Evolutionary conservation across 2,797 vertebrate species (phyloP), one percentile per base, ranked within the genome.

Genomic region (Aplochiton taeniatus): DNA sequence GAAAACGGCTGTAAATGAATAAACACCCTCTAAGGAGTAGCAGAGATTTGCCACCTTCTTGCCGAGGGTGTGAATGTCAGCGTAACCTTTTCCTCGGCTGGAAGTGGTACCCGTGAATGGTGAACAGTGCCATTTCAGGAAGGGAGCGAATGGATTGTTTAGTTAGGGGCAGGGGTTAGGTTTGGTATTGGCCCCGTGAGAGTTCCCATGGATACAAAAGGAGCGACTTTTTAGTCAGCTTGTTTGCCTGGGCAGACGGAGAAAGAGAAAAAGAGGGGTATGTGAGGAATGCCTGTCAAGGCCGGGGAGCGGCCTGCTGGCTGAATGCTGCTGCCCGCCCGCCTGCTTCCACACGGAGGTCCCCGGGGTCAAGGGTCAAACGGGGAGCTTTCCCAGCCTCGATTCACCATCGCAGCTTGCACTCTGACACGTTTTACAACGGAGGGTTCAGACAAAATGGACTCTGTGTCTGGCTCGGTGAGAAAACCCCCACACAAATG

Each of bases 31-130:
- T 45, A 16, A 63, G 58, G 20, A 62, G 62, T 11, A 71, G 71
- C 19, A 0, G 44, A 46, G 57, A 69, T 50, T 74, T 83, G 58
- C 72, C 63, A 16, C 78, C 73, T 82, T 84, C 76, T 76, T 65
- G 60, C 75, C 74, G 70, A 73, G 66, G 76, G 75, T 82, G 83
- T 81, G 75, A 84, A 85, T 68, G 63, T 56, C 60, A 45, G 65
- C 49, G 67, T 58, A 71, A 68, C 69, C 72, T 75, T 31, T 60
- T 63, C 59, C 44, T 64, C 1, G 54, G 12, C 31, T 31, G 31
- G 31, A 31, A 31, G 31, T 6, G 31, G 31, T 31, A 2, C 31
- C 31, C 31, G 31, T 31, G 31, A 31, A 31, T 31, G 6, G 31
- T 31, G 31, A 31, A 31, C 31, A 31, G 31, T 2, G 31, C 6